Evolutionary conservation across 2,888 invertebrate genomes (phyloP), one percentile per base, ranked within the genome.

Genomic region (Cryptus viduatorius): DNA sequence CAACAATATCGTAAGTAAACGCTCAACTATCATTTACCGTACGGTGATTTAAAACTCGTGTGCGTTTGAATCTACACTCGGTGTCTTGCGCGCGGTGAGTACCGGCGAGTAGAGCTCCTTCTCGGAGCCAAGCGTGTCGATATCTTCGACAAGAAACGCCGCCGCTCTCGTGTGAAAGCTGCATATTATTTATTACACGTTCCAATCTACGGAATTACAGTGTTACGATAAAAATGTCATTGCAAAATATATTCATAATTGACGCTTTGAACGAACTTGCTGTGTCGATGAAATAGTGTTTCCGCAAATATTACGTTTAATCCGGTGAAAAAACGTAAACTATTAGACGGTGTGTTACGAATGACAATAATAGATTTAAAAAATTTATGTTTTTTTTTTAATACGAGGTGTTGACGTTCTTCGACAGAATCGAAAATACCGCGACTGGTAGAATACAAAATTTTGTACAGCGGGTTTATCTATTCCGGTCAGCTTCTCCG

Each of bases 1-100:
- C 86, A 88, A 50, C 89, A 87, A 65, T 86, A 84, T 78, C 87
- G 93, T 93, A 89, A 93, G 93, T 93, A 87, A 69, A 53, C 75
- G 46, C 31, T 44, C 24, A 46, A 56, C 48, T 19, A 69, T 7
- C 46, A 3, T 42, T 48, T n/a, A 8, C 10, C 24, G 10, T 4
- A n/a, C 19, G 46, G 14, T 59, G 37, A 37, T 10, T 48, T 48
- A 48, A 12, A 48, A 10, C 46, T 48, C 14, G 46, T 12, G 46
- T 48, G 14, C 44, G 44, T 79, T 83, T 76, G 69, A 83, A 83
- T 76, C 50, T 44, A 61, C 59, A 29, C 12, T 16, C 16, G 68
- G 42, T 68, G 46, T 24, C 12, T 42, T 19, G 48, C n/a, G 78
- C 37, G n/a, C 67, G 7, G 67, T 56, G 61, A 16, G 14, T 24